Evolutionary conservation across 2,113 vertebrate genomes (phyloP), one percentile per base, ranked within the genome.

Genomic region (Psittacus erithacus): DNA sequence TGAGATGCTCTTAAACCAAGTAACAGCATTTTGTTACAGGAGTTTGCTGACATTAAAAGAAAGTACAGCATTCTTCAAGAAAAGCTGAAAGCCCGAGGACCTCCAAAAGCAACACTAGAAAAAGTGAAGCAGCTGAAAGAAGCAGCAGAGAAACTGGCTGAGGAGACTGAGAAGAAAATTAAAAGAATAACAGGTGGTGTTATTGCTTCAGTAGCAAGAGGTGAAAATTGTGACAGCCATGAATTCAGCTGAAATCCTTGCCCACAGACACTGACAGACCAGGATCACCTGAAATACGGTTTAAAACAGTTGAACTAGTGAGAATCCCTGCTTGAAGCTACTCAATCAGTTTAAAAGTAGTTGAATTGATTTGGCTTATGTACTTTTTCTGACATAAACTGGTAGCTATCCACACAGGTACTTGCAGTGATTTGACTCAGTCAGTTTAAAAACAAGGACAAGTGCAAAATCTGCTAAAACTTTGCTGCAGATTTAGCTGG

Each of bases 181-280:
- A 96, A 75, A 90, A 97, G 97, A 96, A 97, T 98, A 95, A 94
- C 97, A 98, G 98, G 99, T 99, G 94, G 41, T 62, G 67, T 90
- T 84, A 43, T 91, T 24, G 70, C 43, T 90, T 70, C 46, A 16
- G 28, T 14, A 78, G 17, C 1, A 0, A 76, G 74, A 1, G 1
- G 62, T 39, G 70, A 76, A 86, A 69, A 87, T 25, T 41, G 27
- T 86, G 38, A 52, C 28, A 68, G 35, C 55, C 22, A 10, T 13
- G 13, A 86, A 70, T 83, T 77, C 63, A 86, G 50, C 33, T 76
- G 25, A 59, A 73, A 52, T 33, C 60, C 35, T 79, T 88, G 38
- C 52, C 52, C 62, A 92, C 33, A 81, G 38, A 67, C 33, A 27
- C 53, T 52, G 47, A 52, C 9, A 90, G 35, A n/a, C 31, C 5